Evolutionary conservation across 2,888 invertebrate genomes (phyloP).

Genomic region (Dasysyrphus albostriatus): DNA sequence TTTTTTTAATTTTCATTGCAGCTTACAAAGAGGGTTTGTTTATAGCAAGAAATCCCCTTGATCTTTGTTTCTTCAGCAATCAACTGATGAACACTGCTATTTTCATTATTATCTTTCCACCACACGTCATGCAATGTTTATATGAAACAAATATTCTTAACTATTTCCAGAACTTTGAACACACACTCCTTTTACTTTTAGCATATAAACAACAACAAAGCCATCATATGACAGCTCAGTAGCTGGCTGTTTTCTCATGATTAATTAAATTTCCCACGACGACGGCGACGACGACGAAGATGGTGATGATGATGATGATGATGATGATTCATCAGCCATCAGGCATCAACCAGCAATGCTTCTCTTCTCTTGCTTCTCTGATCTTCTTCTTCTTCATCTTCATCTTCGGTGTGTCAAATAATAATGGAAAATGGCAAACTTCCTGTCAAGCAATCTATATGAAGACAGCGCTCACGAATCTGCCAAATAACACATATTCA

Average conservation of each 20-base stretch:
- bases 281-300: constrained; percentile 6
- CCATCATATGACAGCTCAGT: constrained; percentile 48
- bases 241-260: constrained; percentile 63
- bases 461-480: constrained; percentile 50
- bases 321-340: constrained; percentile 67
- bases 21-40: background rate
- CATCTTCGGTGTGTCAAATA: constrained; percentile 43
- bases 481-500: constrained; percentile 63
- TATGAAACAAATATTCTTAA: constrained; percentile 21
- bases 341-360: constrained; percentile 16
- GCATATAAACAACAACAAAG: constrained; percentile 42
- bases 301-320: constrained; percentile 45
- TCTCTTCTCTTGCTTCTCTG: background rate
- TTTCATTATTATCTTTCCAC: constrained; percentile 41
- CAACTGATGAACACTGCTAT: constrained; percentile 29
- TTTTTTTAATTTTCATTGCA: constrained; percentile 2
- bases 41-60: constrained; percentile 7
- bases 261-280: constrained; percentile 64
- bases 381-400: constrained; percentile 9
- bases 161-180: constrained; percentile 39
- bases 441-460: constrained; percentile 65
- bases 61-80: constrained; percentile 23
- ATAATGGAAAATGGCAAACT: constrained; percentile 65
- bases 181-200: constrained; percentile 13
- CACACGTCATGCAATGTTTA: constrained; percentile 20